Base-by-base conservation (phyloP, 2,888 invertebrate genomes). In the Drosophila affinis region DNA sequence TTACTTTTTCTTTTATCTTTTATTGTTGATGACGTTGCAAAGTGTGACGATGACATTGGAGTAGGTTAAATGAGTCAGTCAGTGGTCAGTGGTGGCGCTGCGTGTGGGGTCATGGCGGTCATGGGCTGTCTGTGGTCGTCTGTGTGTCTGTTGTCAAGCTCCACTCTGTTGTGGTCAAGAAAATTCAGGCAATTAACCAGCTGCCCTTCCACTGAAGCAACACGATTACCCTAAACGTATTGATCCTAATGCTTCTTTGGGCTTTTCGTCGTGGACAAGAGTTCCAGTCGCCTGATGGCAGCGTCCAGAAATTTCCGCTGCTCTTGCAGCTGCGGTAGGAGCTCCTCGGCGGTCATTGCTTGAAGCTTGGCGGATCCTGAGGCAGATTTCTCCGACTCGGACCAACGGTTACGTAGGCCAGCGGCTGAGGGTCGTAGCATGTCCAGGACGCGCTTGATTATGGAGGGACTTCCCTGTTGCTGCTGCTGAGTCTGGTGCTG, bases 251-350 rank as follows among this genome's bases (percentile, higher is more conserved):
- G 39, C 17, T 53, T 56, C 24, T 51, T 69, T 9, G 21, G 4
- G 18, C 32, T 32, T 32, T 57, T 53, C 29, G 47, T 64, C 21
- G 12, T 18, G 3, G 76, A 57, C 45, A 88, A 59, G 5, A 45
- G 63, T 47, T 87, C 88, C 62, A 87, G 47, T 9, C 82, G 77
- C 3, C 62, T 72, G 24, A 87, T 87, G 62, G 86, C 71, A 24
- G 80, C 73, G 59, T 87, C 76, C 48, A 87, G 63, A 29, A 76
- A 85, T 14, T 75, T 60, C 0, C 86, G 89, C 32, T 87, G 86
- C 51, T 72, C 54, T 58, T 82, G 74, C 17, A 89, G 46, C 27
- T 86, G 76, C 1, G 72, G 62, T 39, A 88, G 52, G 45, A 85
- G 45, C 54, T 88, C 73, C 46, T 71, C 71, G 44, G 75, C 70